phyloP scores from a whole-genome alignment of 2,888 invertebrate species.

The Polydrusus cervinus region DNA sequence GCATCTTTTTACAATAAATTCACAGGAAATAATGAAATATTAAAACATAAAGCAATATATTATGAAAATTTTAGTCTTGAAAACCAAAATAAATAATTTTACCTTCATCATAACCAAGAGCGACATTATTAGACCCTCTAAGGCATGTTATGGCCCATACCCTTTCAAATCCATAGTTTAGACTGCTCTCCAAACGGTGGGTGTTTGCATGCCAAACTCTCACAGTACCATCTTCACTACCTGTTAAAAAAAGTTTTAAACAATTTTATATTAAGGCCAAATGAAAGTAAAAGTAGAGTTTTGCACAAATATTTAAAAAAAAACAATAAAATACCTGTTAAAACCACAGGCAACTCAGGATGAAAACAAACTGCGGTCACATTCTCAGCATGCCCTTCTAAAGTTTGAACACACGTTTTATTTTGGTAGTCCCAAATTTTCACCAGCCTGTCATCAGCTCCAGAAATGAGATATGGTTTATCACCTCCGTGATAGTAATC shows the following conservation, averaged over 20 bases:
- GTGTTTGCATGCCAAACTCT: constrained; percentile 99
- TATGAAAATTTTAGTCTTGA: too few species aligned
- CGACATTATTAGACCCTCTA: constrained; percentile 96
- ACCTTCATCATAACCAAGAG: constrained; percentile 75
- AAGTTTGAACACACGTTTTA: constrained; percentile 98
- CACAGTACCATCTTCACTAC: constrained; percentile 98
- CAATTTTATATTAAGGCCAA: too few species aligned
- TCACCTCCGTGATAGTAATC: constrained; percentile 99
- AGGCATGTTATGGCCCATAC: constrained; percentile 97
- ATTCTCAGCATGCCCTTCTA: constrained; percentile 98
- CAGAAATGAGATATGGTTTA: constrained; percentile 98
- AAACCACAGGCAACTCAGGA: constrained; percentile 96
- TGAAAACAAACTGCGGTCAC: constrained; percentile 97
- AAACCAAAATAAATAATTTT: background rate
- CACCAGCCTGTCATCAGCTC: constrained; percentile 97
- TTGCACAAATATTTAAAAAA: too few species aligned
- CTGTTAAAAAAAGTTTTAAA: constrained; percentile 73
- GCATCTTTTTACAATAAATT: too few species aligned
- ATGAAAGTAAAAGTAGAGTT: too few species aligned
- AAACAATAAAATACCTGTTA: constrained; percentile 50
- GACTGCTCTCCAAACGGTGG: constrained; percentile 94
- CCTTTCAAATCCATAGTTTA: constrained; percentile 98
- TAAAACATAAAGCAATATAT: too few species aligned
- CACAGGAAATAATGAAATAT: too few species aligned
- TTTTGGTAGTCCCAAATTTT: constrained; percentile 99